A percentile compares a stretch with the other conserved stretches of the same genome.
phyloP scores from a whole-genome alignment of 2,888 invertebrate genomes.

The Conomelus anceps region DNA sequence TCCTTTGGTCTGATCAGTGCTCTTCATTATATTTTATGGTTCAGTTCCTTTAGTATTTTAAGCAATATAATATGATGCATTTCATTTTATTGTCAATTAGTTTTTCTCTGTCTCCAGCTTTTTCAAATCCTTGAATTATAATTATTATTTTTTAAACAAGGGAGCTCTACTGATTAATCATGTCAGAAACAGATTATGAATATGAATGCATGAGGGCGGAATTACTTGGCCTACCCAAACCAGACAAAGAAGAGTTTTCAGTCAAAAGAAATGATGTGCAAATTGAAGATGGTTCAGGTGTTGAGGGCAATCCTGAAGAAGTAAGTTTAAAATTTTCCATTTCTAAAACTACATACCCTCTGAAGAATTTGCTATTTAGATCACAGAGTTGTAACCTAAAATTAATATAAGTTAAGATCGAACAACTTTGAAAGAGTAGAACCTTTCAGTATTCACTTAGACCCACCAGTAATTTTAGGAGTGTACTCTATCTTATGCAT shows the following conservation, averaged over 20 bases:
- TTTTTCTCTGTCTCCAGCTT: not conserved
- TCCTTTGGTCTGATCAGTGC: too few species aligned
- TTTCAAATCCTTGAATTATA: not conserved
- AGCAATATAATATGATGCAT: too few species aligned
- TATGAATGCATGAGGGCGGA: slow-evolving; percentile 4
- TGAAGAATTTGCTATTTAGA: not conserved
- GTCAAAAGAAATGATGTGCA: not conserved
- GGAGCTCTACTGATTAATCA: not conserved
- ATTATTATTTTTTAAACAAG: not conserved
- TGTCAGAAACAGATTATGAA: slow-evolving; percentile 1
- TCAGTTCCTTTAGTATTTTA: too few species aligned
- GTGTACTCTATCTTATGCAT: too few species aligned
- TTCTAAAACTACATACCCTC: not conserved
- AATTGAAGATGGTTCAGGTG: not conserved
- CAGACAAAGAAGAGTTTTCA: not conserved
- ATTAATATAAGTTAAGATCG: too few species aligned
- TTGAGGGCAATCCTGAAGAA: not conserved
- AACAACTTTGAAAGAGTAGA: too few species aligned
- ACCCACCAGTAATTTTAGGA: too few species aligned
- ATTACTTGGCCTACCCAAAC: slow-evolving; percentile 1
- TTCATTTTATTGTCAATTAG: too few species aligned
- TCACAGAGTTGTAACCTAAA: too few species aligned
- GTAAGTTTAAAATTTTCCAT: not conserved
- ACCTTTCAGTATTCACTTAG: too few species aligned
- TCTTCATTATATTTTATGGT: too few species aligned